Conservation (phyloP, 1,140 invertebrate species). For the Drosophila sulfurigaster region DNA sequence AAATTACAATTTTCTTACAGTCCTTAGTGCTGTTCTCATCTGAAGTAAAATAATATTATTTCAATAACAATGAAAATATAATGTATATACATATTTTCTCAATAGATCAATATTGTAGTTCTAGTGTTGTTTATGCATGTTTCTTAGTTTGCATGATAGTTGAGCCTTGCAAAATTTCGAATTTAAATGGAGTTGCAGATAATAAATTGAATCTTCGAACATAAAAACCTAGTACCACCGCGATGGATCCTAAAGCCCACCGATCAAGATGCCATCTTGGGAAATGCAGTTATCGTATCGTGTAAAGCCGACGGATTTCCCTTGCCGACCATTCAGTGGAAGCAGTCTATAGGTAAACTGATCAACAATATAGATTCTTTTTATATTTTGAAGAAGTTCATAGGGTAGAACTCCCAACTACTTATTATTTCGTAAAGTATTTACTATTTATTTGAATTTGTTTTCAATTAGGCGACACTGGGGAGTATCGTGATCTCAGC, state of each 20-base stretch:
- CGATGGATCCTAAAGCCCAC: slow-evolving; percentile 92
- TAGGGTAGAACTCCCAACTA: too few species aligned
- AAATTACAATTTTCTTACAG: neutral
- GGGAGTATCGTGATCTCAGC: slow-evolving; percentile 88
- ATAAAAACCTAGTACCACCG: slow-evolving; percentile 89
- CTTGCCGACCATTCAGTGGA: slow-evolving; percentile 90
- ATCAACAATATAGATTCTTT: slow-evolving; percentile 22
- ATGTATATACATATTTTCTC: neutral
- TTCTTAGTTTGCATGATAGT: slow-evolving; percentile 30
- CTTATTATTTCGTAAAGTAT: too few species aligned
- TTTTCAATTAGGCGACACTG: slow-evolving; percentile 76
- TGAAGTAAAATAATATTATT: neutral
- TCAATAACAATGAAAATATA: neutral
- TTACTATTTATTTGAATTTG: slow-evolving; percentile 49
- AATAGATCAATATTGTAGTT: neutral
- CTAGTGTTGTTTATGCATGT: slow-evolving; percentile 1
- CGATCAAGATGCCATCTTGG: slow-evolving; percentile 90
- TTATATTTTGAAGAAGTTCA: slow-evolving; percentile 43
- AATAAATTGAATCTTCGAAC: slow-evolving; percentile 38
- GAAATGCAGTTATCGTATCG: slow-evolving; percentile 89
- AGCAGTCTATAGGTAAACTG: slow-evolving; percentile 86
- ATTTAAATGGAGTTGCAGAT: neutral
- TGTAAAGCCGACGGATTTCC: slow-evolving; percentile 93
- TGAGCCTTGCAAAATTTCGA: neutral
- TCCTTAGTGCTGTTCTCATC: neutral